These are phyloP conservation scores for Apantesis nais DNA, from an alignment of 2,888 invertebrate species.

Conservation along the genomic window DNA sequence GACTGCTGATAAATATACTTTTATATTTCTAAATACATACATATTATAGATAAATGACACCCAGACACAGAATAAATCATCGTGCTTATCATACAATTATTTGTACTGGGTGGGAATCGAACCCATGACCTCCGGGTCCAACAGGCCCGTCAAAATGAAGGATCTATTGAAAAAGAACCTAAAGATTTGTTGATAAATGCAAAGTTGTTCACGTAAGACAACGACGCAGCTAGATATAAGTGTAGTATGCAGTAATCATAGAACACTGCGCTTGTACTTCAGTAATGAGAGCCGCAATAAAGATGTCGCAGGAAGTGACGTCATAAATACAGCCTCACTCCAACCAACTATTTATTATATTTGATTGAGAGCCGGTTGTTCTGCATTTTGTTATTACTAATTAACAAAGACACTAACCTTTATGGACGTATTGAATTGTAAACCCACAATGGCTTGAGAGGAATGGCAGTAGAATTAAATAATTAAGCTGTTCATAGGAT, in stretches of 20 bases:
- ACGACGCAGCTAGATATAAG: neutral
- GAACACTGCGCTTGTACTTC: constrained; percentile 4
- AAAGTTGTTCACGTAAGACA: neutral
- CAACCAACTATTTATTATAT: constrained; percentile 49
- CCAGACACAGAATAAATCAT: too few species aligned
- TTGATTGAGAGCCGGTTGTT: constrained; percentile 41
- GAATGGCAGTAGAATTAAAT: neutral
- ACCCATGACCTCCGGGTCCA: too few species aligned
- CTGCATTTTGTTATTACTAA: constrained; percentile 10
- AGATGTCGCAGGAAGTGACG: constrained; percentile 43
- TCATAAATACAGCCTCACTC: constrained; percentile 40
- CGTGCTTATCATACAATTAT: too few species aligned
- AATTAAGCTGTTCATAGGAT: neutral
- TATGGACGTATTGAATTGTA: neutral
- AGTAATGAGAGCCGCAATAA: constrained; percentile 38
- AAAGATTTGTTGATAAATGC: too few species aligned
- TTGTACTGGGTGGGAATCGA: too few species aligned
- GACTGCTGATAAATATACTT: too few species aligned
- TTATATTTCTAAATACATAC: too few species aligned
- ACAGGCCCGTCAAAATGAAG: too few species aligned
- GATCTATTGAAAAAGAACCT: too few species aligned
- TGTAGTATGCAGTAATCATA: neutral
- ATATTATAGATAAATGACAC: too few species aligned
- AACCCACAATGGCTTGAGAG: neutral
- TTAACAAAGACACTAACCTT: constrained; percentile 1